Base-by-base conservation (phyloP, 2,888 invertebrate genomes). In the Drosophila yooni region DNA sequence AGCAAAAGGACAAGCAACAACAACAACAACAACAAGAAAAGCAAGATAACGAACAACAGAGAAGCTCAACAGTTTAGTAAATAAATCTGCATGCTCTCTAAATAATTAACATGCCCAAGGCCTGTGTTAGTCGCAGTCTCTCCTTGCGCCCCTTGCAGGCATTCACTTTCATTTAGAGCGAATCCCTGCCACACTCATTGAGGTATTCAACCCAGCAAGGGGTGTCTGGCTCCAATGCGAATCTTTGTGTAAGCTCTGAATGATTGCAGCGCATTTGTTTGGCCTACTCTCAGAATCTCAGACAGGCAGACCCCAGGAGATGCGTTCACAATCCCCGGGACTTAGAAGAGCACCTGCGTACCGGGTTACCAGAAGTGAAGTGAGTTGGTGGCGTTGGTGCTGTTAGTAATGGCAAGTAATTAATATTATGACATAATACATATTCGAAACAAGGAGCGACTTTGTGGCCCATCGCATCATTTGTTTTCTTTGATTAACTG, bases 41-140 rank as follows among this genome's bases (percentile, higher is more conserved):
- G 13, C 11, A 29, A 7, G 34, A 18, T 3, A 11, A 56, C 36
- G 40, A 46, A 40, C 40, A 62, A 59, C 52, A 61, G 53, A 33
- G 52, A 46, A 67, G 53, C 67, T 78, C 65, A 79, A 78, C 70
- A 83, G 72, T 78, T 84, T 70, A 76, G 89, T 73, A 89, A 85
- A 89, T 89, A 89, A 88, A 89, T 90, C 85, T 83, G 77, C 82
- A 80, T 85, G 88, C 89, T 90, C 84, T 88, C 88, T 88, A 89
- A 83, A 90, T 88, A 90, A 88, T 89, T 90, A 90, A 90, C 88
- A 87, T 77, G 85, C 80, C 77, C 63, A 34, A 73, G 79, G 84
- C 77, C 31, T 46, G 69, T 54, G 27, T 21, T 56, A 38, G 56
- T 38, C 56, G 50, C 54, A 57, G 64, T 59, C 13, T 53, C 18